phyloP scores from a whole-genome alignment of 1,140 invertebrate genomes.

The Drosophila micromelanica region DNA sequence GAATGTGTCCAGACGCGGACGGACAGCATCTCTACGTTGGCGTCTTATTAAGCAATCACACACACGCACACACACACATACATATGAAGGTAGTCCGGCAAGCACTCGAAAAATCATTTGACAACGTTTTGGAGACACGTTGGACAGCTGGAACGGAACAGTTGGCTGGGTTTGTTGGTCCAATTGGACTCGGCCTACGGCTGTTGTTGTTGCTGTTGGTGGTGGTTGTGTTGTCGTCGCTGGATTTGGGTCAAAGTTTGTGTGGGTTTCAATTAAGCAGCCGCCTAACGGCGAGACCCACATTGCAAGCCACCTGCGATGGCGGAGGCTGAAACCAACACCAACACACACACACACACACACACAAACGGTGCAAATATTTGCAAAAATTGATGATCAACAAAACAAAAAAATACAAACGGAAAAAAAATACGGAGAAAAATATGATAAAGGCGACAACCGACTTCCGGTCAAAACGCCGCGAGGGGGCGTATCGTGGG shows the following conservation, averaged over 20 bases:
- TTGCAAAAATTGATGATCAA: slow-evolving; percentile 54
- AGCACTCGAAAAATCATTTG: slow-evolving; percentile 52
- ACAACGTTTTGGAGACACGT: slow-evolving; percentile 48
- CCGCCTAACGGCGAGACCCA: slow-evolving; percentile 58
- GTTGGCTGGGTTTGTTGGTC: slow-evolving; percentile 24
- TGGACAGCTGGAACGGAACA: slow-evolving; percentile 44
- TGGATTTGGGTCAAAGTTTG: slow-evolving; percentile 77
- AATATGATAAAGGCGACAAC: slow-evolving; percentile 39
- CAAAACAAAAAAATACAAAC: background rate
- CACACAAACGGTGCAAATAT: slow-evolving; percentile 43
- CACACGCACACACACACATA: slow-evolving; percentile 2
- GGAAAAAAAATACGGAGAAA: background rate
- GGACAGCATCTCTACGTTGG: slow-evolving; percentile 54
- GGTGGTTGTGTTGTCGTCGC: slow-evolving; percentile 39
- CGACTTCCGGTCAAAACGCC: slow-evolving; percentile 74
- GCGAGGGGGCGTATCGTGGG: slow-evolving; percentile 43
- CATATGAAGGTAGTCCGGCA: slow-evolving; percentile 11
- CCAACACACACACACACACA: slow-evolving; percentile 14
- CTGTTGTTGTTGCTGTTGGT: slow-evolving; percentile 26
- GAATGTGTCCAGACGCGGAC: slow-evolving; percentile 36
- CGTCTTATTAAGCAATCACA: slow-evolving; percentile 72
- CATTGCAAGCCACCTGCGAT: slow-evolving; percentile 29
- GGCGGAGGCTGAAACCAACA: slow-evolving; percentile 42
- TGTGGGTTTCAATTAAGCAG: slow-evolving; percentile 74
- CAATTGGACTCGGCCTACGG: slow-evolving; percentile 55